These are phyloP conservation scores for Agrotis puta DNA, from an alignment of 2,888 invertebrate genomes.

Conservation along the genomic window DNA sequence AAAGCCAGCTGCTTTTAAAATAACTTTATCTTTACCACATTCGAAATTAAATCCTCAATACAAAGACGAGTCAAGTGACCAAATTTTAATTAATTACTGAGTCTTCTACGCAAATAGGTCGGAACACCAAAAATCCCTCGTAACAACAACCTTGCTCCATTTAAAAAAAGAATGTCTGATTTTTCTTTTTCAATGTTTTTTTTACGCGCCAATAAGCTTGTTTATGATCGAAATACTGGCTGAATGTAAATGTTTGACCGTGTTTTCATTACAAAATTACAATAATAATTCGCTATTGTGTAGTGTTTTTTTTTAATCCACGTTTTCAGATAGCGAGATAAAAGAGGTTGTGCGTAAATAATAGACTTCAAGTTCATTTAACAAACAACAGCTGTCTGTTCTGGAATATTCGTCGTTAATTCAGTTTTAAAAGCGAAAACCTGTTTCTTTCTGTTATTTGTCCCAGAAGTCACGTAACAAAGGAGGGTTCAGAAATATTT, in stretches of 20 bases:
- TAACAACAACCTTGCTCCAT: constrained; percentile 60
- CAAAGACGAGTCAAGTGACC: constrained; percentile 7
- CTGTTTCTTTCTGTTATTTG: constrained; percentile 33
- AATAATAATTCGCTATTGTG: neutral
- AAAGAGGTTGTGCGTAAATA: constrained; percentile 15
- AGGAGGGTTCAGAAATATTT: constrained; percentile 23
- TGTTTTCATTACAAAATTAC: constrained; percentile 32
- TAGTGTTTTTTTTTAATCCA: neutral
- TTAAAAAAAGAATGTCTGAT: constrained; percentile 53
- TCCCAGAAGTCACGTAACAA: constrained; percentile 43
- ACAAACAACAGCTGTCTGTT: constrained; percentile 16
- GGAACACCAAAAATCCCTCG: constrained; percentile 30
- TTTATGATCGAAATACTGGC: constrained; percentile 56
- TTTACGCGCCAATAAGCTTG: constrained; percentile 46
- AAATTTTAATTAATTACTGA: constrained; percentile 38
- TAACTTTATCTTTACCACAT: neutral
- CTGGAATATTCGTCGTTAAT: constrained; percentile 15
- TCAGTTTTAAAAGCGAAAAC: constrained; percentile 35
- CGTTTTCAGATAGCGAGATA: constrained; percentile 1
- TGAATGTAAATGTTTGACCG: constrained; percentile 39
- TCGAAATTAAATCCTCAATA: neutral
- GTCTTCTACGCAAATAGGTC: constrained; percentile 33
- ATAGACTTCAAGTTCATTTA: constrained; percentile 13
- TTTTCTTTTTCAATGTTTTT: constrained; percentile 45
- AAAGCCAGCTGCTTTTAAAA: neutral